Percentiles rank a stretch among this genome's conserved stretches.
phyloP scores from a whole-genome alignment of 2,113 vertebrate genomes.

The Aptenodytes patagonicus region DNA sequence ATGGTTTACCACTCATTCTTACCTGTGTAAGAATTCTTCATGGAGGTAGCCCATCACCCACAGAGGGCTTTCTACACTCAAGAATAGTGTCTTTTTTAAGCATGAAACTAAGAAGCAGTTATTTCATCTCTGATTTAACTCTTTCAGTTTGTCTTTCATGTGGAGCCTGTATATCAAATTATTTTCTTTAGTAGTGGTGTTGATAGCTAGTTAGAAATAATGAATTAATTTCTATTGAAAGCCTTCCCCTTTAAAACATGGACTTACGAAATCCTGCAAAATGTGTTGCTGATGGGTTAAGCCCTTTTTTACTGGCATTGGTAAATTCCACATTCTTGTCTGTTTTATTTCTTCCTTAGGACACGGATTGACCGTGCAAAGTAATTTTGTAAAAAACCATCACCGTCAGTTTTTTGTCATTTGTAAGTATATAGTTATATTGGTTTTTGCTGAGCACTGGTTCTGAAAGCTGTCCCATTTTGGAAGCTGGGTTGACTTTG shows the following conservation, averaged over 20 bases:
- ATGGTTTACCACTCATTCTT: neutral
- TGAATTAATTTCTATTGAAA: neutral
- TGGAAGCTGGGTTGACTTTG: neutral
- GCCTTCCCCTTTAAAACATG: neutral
- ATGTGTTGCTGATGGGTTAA: neutral
- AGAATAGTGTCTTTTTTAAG: neutral
- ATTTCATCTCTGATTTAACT: neutral
- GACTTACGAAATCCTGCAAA: neutral
- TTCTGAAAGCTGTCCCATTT: constrained; percentile 5
- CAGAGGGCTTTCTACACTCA: neutral
- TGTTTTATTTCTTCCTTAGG: neutral
- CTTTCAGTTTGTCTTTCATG: neutral
- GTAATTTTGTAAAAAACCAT: neutral
- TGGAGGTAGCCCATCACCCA: neutral
- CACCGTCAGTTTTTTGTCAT: neutral
- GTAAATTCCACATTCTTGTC: neutral
- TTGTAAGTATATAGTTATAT: neutral
- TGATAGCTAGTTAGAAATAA: neutral
- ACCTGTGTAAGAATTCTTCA: neutral
- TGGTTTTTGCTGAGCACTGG: neutral
- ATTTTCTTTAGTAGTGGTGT: neutral
- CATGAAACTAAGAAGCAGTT: neutral
- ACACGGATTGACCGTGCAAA: neutral
- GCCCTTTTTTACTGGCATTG: neutral
- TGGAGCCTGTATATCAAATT: neutral